Conservation (phyloP, 2,113 vertebrate genomes). For the Beaufortia kweichowensis region DNA sequence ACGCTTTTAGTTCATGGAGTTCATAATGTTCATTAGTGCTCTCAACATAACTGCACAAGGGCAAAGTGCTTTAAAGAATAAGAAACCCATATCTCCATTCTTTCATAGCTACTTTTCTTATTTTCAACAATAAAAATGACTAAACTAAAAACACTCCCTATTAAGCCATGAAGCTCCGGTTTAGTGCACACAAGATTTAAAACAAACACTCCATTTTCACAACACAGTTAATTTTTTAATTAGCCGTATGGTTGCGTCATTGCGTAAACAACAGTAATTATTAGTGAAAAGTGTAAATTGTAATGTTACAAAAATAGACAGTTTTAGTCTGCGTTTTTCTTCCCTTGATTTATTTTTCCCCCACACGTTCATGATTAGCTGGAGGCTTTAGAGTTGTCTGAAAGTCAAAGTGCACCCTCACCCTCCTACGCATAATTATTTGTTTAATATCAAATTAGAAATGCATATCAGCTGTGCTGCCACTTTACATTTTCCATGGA, state of each 20-base stretch:
- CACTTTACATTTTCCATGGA: conserved; percentile 41
- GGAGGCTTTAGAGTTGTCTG: conserved; percentile 17
- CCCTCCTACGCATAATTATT: conserved; percentile 20
- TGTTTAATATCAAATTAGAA: conserved; percentile 38
- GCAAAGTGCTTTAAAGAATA: background rate
- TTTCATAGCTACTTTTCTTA: background rate
- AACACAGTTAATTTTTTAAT: background rate
- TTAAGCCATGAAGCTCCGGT: background rate
- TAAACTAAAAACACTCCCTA: background rate
- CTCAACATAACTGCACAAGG: conserved; percentile 22
- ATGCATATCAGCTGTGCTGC: conserved; percentile 51
- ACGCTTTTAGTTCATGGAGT: background rate
- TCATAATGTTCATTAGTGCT: background rate
- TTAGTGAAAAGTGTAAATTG: background rate
- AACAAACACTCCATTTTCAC: background rate
- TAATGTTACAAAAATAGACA: background rate
- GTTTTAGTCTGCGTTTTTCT: background rate
- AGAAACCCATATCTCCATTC: background rate
- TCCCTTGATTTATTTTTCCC: background rate
- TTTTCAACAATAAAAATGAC: background rate
- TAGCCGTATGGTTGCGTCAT: background rate
- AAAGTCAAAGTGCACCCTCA: conserved; percentile 21
- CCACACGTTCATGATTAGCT: conserved; percentile 5
- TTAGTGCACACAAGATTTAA: background rate
- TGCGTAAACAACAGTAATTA: conserved; percentile 2